phyloP scores from a whole-genome alignment of 1,140 invertebrate genomes.

The Procambarus virginalis region DNA sequence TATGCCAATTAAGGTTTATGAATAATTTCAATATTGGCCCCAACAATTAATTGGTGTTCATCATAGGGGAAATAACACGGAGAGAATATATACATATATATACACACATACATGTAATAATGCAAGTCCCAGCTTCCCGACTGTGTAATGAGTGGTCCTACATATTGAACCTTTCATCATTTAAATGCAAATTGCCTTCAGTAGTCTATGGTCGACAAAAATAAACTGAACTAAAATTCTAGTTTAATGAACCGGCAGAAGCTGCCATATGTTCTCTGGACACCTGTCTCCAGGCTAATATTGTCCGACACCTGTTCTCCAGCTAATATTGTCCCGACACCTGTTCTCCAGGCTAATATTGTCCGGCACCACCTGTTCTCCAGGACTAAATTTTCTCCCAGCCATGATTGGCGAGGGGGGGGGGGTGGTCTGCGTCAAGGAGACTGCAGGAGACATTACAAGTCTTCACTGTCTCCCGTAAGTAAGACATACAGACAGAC shows the following conservation, averaged over 20 bases:
- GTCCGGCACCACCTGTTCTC: no score
- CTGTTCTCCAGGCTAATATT: no score
- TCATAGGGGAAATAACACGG: conserved; percentile 33
- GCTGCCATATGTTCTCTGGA: no score
- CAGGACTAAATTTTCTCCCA: no score
- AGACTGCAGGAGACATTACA: no score
- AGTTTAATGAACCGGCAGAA: conserved; percentile 5
- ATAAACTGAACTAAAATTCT: conserved; percentile 30
- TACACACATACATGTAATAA: conserved; percentile 19
- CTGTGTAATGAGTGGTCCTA: conserved; percentile 6
- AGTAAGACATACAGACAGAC: no score
- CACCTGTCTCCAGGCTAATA: no score
- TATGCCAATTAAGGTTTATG: conserved; percentile 25
- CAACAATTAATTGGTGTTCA: conserved; percentile 36
- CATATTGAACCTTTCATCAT: conserved; percentile 29
- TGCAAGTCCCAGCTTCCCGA: conserved; percentile 13
- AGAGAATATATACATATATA: conserved; percentile 37
- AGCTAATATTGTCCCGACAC: no score
- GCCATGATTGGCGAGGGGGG: no score
- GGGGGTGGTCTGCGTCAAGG: no score
- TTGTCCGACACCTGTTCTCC: no score
- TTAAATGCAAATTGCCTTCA: conserved; percentile 43
- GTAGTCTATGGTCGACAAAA: conserved; percentile 18
- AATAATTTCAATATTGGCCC: conserved; percentile 38
- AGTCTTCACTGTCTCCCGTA: no score